Base-by-base conservation (phyloP, 2,113 vertebrate species). In the Hippoglossus stenolepis region DNA sequence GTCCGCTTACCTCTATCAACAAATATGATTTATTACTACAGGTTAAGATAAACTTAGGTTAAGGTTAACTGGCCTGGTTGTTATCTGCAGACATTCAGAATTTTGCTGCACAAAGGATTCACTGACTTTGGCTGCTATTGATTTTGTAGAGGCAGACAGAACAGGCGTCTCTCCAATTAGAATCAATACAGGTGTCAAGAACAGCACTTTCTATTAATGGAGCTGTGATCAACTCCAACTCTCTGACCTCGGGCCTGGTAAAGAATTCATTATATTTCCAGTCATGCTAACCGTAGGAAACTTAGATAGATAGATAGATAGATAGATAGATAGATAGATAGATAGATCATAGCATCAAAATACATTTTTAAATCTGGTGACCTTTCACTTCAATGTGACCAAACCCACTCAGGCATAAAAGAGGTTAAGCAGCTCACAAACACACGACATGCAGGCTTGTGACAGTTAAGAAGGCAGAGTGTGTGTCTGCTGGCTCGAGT, bases 181-280 rank as follows among this genome's bases (percentile, higher is more conserved):
- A 63, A 91, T 89, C 88, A 83, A 92, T 91, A 84, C 13, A 31
- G 38, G 51, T 75, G 83, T 84, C 87, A 79, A 20, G 73, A 38
- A 31, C 38, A 66, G 70, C 51, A 56, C 70, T 49, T 51, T 75
- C 73, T 61, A 24, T 75, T 49, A 74, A 58, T 49, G 62, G 57
- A 77, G 62, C 61, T 38, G 43, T 56, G 62, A 56, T 65, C 35
- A 38, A 60, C 7, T 45, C 7, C 20, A 51, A 59, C 53, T 75
- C 54, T 1, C 53, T 11, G 6, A 60, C 62, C 53, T n/a, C 14
- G 7, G 20, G 14, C 23, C 35, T 20, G 18, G 43, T 54, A 14
- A 73, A 43, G 15, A 60, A 74, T 67, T 59, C 40, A 63, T 69
- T 38, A 45, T 38, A 51, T 26, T 77, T 35, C 56, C 13, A 49